Evolutionary conservation across 1,140 invertebrate genomes (phyloP), one percentile per base, ranked within the genome.

Genomic region (Vanessa atalanta): DNA sequence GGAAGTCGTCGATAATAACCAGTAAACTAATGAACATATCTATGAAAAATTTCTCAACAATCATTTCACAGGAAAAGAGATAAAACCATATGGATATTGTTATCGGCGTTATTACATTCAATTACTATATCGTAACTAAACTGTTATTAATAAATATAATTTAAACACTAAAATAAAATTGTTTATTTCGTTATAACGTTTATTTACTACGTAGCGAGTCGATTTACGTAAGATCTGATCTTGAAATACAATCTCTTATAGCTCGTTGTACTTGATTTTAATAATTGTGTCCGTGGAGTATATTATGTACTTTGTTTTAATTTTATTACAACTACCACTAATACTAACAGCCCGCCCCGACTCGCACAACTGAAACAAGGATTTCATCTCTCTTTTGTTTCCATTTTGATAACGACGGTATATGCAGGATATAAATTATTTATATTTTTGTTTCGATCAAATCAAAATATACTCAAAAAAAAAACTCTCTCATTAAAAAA

Each of bases 201-300:
- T 61, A 15, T 61, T 37, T 61, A 61, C 14, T 43, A n/a, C 11
- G 26, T 31, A 23, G 12, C 16, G 13, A 23, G 11, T 26, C 11
- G 9, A 15, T 61, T 61, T 37, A 61, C 57, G 57, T 61, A 37
- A 31, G 57, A 61, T 37, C 57, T 61, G 57, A 61, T 61, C 57
- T 61, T 61, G 26, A 61, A 61, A 61, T 61, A 61, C 57, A 61
- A 61, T 61, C 55, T 23, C 55, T 26, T 16, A 1, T 31, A 31
- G 4, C 26, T 37, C 14, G 26, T 2, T 37, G 57, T 61, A 37
- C 57, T 61, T 61, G 57, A 37, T 61, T 31, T 61, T 31, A 61
- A 31, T 61, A 37, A 61, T 61, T 23, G 26, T 14, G 31, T 61
- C 16, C 53, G 31, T 61, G 14, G 15, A 51, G 13, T 51, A 14